These are phyloP conservation scores for Baronia brevicornis DNA, from an alignment of 2,888 invertebrate species.

Conservation along the genomic window DNA sequence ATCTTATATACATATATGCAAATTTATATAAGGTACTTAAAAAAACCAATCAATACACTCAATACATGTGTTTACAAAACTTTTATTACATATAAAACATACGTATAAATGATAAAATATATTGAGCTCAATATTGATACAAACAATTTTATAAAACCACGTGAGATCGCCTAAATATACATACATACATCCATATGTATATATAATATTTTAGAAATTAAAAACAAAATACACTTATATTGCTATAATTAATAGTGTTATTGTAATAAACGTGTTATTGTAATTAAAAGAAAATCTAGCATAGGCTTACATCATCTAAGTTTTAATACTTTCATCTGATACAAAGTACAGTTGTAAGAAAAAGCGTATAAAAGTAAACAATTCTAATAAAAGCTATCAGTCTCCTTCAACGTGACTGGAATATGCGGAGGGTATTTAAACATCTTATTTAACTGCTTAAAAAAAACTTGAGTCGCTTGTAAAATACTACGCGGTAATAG, in stretches of 20 bases:
- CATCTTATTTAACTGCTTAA: too few relatives aligned
- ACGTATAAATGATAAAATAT: constrained; percentile 26
- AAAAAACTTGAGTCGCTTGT: too few relatives aligned
- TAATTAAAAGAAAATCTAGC: too few relatives aligned
- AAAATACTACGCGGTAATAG: too few relatives aligned
- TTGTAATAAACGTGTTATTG: neutral
- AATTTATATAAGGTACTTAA: too few relatives aligned
- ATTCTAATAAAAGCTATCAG: constrained; percentile 15
- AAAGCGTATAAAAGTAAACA: constrained; percentile 7
- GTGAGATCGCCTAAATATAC: neutral
- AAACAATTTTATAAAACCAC: constrained; percentile 13
- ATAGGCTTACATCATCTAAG: too few relatives aligned
- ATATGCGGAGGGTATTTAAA: constrained; percentile 21
- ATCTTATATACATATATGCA: too few relatives aligned
- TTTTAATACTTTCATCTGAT: too few relatives aligned
- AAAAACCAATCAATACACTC: constrained; percentile 11
- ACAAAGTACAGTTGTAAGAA: constrained; percentile 5
- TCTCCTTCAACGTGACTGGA: constrained; percentile 11
- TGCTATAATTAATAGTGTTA: too few relatives aligned
- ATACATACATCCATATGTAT: neutral
- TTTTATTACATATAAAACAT: constrained; percentile 40
- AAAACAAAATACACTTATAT: too few relatives aligned
- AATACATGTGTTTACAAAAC: constrained; percentile 37
- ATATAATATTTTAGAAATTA: too few relatives aligned
- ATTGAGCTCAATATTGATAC: constrained; percentile 20